Base-by-base conservation (phyloP, 2,797 vertebrate species). In the Enteromius trimaculatus region DNA sequence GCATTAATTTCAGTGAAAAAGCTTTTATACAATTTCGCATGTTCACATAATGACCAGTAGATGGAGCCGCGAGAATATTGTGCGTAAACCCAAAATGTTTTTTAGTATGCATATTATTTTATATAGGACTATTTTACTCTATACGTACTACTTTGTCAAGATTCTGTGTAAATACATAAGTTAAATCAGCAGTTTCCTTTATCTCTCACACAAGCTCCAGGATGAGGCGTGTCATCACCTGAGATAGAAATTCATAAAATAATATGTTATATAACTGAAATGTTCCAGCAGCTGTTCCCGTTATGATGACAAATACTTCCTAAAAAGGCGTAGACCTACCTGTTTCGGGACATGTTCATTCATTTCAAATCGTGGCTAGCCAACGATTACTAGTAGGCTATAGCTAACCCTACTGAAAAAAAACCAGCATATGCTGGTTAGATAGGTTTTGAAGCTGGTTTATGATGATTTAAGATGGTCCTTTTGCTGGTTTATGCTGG, bases 1-100 rank as follows among this genome's bases (percentile, higher is more conserved):
- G 1, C 5, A 1, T 74, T 31, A 3, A 74, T 53, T 53, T 53
- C 17, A 51, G 6, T 51, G 9, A 13, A 51, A 72, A 75, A 9
- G 9, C 49, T 23, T 69, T 69, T 14, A 42, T n/a, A 21, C 0
- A 7, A 21, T 14, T 53, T 34, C 4, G 5, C 47, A 53, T 34
- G 29, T 75, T 76, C 31, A 58, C 13, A 42, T 6, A 16, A 60
- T 17, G 34, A 26, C 53, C 74, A 60, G 74, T 37, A 76, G 74
- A n/a, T 60, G n/a, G 53, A 42, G 74, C 21, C 11, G 21, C n/a
- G 14, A 60, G 31, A 39, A 23, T 60, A 16, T 21, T 53, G 17
- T n/a, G 47, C 53, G 29, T 34, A 5, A 75, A 55, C 1, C 31
- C n/a, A 17, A 72, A 7, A 51, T 3, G 7, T 26, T 1, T 9